Percentiles rank a stretch among this genome's conserved stretches.
Conservation (phyloP, 2,888 invertebrate genomes). For the Thymelicus lineola region DNA sequence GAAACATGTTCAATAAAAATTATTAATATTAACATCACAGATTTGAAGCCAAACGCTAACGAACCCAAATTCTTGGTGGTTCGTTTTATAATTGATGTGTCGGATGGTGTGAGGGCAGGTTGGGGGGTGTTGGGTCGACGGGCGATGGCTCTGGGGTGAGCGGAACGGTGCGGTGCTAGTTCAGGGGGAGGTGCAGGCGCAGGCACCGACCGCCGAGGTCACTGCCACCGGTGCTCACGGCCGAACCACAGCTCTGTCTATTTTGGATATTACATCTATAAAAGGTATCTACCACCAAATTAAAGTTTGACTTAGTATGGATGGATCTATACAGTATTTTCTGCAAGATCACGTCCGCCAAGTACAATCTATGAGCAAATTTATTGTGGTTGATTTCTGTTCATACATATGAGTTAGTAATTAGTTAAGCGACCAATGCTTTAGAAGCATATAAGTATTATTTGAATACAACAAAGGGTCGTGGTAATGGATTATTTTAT, state of each 20-base stretch:
- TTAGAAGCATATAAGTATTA: too few relatives aligned
- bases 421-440: too few relatives aligned
- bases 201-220: conserved; percentile 86
- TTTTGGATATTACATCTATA: conserved; percentile 69
- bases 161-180: conserved; percentile 39
- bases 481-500: not conserved
- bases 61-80: conserved; percentile 35
- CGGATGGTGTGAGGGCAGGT: conserved; percentile 45
- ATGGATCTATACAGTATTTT: too few relatives aligned
- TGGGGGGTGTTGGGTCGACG: too few relatives aligned
- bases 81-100: conserved; percentile 39
- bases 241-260: conserved; percentile 66
- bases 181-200: conserved; percentile 66
- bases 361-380: too few relatives aligned
- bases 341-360: too few relatives aligned
- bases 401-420: too few relatives aligned
- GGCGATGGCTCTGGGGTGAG: conserved; percentile 37
- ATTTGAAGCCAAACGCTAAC: conserved; percentile 16
- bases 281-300: too few relatives aligned
- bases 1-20: not conserved
- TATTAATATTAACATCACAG: conserved; percentile 6
- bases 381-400: too few relatives aligned
- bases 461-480: not conserved
- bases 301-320: too few relatives aligned
- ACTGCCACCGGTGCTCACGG: conserved; percentile 85